Base-by-base conservation (phyloP, 1,140 invertebrate species). In the Adoxophyes honmai region DNA sequence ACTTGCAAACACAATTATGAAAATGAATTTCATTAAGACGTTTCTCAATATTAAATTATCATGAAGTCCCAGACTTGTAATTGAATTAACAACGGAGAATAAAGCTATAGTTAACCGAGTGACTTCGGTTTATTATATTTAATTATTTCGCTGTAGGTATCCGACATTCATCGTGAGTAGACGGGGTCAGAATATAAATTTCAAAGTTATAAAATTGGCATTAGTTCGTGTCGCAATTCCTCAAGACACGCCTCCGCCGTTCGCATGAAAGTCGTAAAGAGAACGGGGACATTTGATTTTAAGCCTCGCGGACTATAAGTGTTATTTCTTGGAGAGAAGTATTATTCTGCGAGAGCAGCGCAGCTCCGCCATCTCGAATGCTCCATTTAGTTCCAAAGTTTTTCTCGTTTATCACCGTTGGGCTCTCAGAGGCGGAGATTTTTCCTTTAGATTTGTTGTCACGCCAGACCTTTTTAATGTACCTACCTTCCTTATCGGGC, bases 361-460 rank as follows among this genome's bases (percentile, higher is more conserved):
- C 73, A 74, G 77, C 80, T 77, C 72, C 83, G 73, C 72, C 85
- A 81, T 82, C 83, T 88, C 83, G 81, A 88, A 86, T 86, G 83
- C 86, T 86, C 86, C 86, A 88, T 88, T 88, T 86, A 88, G 86
- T 86, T 86, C 81, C 78, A 86, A 88, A 88, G 86, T 88, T 88
- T 88, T 88, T 88, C 86, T 86, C 86, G 86, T 88, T 88, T 88
- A 88, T 88, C 86, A 86, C 86, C 86, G 86, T 81, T 88, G 86
- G 86, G 81, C 81, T 84, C 86, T 83, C 81, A 78, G 82, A 85
- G 76, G 77, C 85, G 79, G 80, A 88, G 84, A 87, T 90, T 90
- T 90, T 90, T 88, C 86, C 85, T 84, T 83, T 86, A 89, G 87
- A 90, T 90, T 90, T 90, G 88, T 90, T 89, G 88, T 89, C 88